A percentile compares a stretch with the other conserved stretches of the same genome.
These are phyloP conservation scores for Himantopus leucocephalus DNA, from an alignment of 2,113 vertebrate species.

Conservation along the genomic window DNA sequence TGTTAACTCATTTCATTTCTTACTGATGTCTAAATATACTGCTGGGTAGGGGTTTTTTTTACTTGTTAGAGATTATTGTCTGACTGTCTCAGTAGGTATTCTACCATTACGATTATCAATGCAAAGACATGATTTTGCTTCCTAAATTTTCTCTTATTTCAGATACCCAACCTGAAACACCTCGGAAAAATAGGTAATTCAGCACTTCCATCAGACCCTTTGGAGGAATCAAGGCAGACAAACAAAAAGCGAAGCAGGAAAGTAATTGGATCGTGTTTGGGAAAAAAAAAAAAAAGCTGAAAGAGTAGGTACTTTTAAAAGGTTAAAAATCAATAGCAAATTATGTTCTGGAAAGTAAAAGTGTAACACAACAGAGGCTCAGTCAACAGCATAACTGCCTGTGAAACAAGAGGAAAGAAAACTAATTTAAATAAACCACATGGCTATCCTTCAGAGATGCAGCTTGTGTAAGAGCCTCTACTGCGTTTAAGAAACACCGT, in stretches of 20 bases:
- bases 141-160: background rate
- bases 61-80: background rate
- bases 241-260: background rate
- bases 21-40: background rate
- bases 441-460: background rate
- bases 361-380: background rate
- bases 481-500: background rate
- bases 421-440: slow-evolving; percentile 11
- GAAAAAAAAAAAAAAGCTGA: background rate
- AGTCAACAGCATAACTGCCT: background rate
- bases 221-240: background rate
- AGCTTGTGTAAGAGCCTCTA: background rate
- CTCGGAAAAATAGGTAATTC: background rate
- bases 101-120: background rate
- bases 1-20: slow-evolving; percentile 38
- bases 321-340: background rate
- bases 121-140: background rate
- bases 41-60: background rate
- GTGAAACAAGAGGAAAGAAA: background rate
- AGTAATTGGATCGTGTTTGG: background rate
- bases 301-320: background rate
- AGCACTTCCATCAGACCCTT: background rate
- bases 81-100: background rate
- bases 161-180: background rate
- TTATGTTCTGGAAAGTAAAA: background rate